Percentiles rank a stretch among this genome's conserved stretches.
Conservation (phyloP, 2,113 vertebrate species). For the Clarias gariepinus region DNA sequence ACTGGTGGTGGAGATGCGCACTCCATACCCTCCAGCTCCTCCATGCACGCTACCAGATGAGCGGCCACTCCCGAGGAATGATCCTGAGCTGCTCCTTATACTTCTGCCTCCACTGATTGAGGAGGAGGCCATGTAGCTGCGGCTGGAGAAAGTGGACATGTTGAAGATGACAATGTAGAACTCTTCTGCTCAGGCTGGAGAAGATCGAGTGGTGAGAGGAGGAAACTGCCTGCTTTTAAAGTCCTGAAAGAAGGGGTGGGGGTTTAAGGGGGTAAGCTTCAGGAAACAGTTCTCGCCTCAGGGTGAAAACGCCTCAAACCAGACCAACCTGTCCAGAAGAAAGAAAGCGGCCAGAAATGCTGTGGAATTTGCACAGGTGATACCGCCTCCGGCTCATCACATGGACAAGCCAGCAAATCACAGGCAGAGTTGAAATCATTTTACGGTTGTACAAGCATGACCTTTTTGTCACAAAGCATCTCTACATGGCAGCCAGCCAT, state of each 20-base stretch:
- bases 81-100: slow-evolving; percentile 7
- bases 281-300: slow-evolving; percentile 15
- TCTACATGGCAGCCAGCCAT: not conserved
- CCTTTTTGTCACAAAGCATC: not conserved
- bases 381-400: not conserved
- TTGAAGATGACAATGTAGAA: slow-evolving; percentile 15
- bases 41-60: slow-evolving; percentile 59
- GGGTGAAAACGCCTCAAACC: slow-evolving; percentile 21
- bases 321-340: slow-evolving; percentile 35
- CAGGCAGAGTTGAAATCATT: not conserved
- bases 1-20: slow-evolving; percentile 57
- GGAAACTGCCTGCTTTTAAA: slow-evolving; percentile 34
- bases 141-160: slow-evolving; percentile 34
- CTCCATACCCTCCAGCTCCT: slow-evolving; percentile 42
- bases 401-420: not conserved
- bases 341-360: not conserved
- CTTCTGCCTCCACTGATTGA: not conserved
- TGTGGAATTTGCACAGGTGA: slow-evolving; percentile 3
- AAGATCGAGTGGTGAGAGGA: slow-evolving; percentile 1
- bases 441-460: not conserved
- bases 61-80: not conserved
- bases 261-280: not conserved
- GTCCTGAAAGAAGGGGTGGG: not conserved
- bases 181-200: slow-evolving; percentile 39
- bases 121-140: slow-evolving; percentile 9